A percentile compares a stretch with the other conserved stretches of the same genome.
phyloP scores from a whole-genome alignment of 64 coral and sea anemone genomes.

The Hydrozoanthus tunicans region DNA sequence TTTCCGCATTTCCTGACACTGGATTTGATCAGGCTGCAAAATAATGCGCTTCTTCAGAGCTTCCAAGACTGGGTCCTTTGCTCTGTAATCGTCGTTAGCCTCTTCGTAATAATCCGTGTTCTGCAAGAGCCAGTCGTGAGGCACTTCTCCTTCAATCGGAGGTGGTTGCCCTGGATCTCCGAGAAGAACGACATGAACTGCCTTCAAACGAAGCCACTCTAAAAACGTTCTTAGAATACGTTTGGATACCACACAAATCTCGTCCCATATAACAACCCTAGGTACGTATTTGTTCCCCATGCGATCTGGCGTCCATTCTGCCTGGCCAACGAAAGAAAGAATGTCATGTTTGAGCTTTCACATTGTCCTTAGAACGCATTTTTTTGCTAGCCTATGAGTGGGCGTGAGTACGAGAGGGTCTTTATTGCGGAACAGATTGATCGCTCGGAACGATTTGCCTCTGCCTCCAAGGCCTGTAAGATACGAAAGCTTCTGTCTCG shows the following conservation, averaged over 20 bases:
- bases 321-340: conserved; percentile 10
- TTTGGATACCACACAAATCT: neutral
- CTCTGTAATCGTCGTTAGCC: neutral
- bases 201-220: neutral
- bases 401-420: neutral
- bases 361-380: neutral
- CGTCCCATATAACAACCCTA: too few species aligned
- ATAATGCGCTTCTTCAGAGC: neutral
- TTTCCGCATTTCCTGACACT: neutral
- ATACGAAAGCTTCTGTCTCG: neutral
- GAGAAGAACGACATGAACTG: neutral
- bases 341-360: conserved; percentile 14
- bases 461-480: neutral
- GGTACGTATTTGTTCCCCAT: conserved; percentile 23
- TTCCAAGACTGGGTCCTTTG: neutral
- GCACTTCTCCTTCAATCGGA: neutral
- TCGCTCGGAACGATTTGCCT: neutral
- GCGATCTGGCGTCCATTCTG: conserved; percentile 8
- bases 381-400: neutral
- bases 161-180: conserved; percentile 32
- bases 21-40: neutral
- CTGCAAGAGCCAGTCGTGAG: neutral
- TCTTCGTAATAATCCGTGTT: neutral
- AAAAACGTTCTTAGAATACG: neutral
- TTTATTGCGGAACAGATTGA: neutral